Evolutionary conservation across 1,140 invertebrate genomes (phyloP), one percentile per base, ranked within the genome.

Genomic region (Schlechtendalia chinensis): DNA sequence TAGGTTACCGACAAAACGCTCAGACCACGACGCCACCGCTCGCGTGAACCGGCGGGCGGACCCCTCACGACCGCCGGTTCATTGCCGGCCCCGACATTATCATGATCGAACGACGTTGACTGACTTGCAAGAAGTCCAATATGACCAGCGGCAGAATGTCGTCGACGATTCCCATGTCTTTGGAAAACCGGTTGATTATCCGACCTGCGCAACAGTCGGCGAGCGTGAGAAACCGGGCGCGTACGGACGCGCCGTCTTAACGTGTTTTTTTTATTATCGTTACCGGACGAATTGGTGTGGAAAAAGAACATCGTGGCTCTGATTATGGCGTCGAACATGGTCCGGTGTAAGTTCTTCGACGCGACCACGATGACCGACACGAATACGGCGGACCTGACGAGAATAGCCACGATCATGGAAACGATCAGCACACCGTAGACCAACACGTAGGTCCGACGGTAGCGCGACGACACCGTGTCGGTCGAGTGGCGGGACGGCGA

Each of bases 291-390:
- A 85, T 96, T 96, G 6, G 90, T 91, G 82, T 96, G 95, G 86
- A 97, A 97, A 86, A 97, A 97, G 10, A 89, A 88, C 89, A 97
- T 95, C 0, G 92, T 93, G 0, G 93, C 91, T 6, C 91, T 88
- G 45, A 95, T 90, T 1, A 98, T 89, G 71, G 91, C 91, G 16
- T 87, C 85, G 84, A 97, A 97, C 91, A 97, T 95, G 12, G 85
- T 87, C 84, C 96, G 92, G 84, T 98, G 96, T 1, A 96, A 85
- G 19, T 87, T 90, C 67, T 91, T 89, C 0, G 95, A 96, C 10
- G 94, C 91, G 53, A 89, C 87, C 87, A 95, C 91, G 77, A 93
- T 94, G 82, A 93, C 89, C 83, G 88, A 86, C 82, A 95, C 94
- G 85, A 96, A 96, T 5, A 89, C 84, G 32, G 91, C 88, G 1